Evolutionary conservation across 2,113 vertebrate genomes (phyloP), one percentile per base, ranked within the genome.

Genomic region (Odocoileus hemionus): DNA sequence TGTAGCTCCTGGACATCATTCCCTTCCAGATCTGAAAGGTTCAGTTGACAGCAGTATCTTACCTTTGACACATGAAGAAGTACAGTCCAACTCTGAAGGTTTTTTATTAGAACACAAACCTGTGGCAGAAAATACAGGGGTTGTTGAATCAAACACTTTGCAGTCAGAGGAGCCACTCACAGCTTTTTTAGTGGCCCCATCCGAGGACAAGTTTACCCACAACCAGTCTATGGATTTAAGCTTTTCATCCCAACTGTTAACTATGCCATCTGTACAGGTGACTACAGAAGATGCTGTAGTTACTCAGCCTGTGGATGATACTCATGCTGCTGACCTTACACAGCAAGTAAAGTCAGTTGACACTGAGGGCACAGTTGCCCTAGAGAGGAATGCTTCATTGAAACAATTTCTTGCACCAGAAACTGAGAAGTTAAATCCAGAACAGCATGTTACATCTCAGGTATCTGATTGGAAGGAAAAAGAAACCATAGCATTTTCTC

Each of bases 41-140:
- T 98, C 99, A 79, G 96, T 97, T 33, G 97, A 98, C 7, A 61
- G 84, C 60, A 99, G 99, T 97, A 97, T 99, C 58, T 83, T 99
- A 79, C 99, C 99, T 0, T 98, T 99, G 92, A 99, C 99, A 1
- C 97, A 99, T 88, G 98, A 99, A 96, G 99, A 99, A 94, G n/a
- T 99, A 54, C 98, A 98, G 0, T 82, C 86, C 94, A 98, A 98
- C 78, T 86, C 95, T 0, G 95, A 98, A 83, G 97, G 58, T 86
- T 96, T 98, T 78, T 97, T n/a, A 0, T 25, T 96, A 47, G 94
- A 89, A 6, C 97, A 94, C 0, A 80, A 55, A 39, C 55, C 21
- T 91, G 67, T 70, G 80, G 52, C 96, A 60, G 96, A 55, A 95
- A 97, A 87, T 79, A 76, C 64, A 57, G 23, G 15, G 23, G 45